Base-by-base conservation (phyloP, 2,888 invertebrate genomes). In the Cactoblastis cactorum region DNA sequence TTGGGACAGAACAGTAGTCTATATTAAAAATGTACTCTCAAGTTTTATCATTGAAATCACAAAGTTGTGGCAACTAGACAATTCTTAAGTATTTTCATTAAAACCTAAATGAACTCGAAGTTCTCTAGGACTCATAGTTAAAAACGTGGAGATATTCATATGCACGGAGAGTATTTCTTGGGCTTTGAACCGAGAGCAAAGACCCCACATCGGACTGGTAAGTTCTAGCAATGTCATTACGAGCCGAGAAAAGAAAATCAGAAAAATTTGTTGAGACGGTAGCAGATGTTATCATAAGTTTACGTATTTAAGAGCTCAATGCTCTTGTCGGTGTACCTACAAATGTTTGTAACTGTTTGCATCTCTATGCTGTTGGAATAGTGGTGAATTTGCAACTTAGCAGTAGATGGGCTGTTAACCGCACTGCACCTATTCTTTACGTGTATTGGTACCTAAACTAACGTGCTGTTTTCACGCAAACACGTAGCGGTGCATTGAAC, bases 231-330 rank as follows among this genome's bases (percentile, higher is more conserved):
- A 28, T 43, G 14, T 28, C 41, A 43, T 43, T 43, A 43, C 41
- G 28, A 19, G 24, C 14, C 22, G 6, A 6, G 6, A 5, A 12
- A n/a, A 4, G 22, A 5, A 12, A 14, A 17, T 6, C 8, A 43
- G 41, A 43, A 43, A 43, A 43, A 43, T 24, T 43, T 2, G 41
- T 43, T 14, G 19, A 38, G 38, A 38, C 38, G n/a, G 38, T 5
- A 18, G 19, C 38, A 38, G 19, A 38, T 38, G 38, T 4, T 17
- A 35, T 18, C 2, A 32, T 11, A 32, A 32, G 11, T 11, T 8
- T 32, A 5, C 32, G 3, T 32, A 32, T 22, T 22, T 22, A 22
- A 22, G 22, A 22, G 22, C 22, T 22, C 22, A 22, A 22, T 22
- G 22, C 22, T 22, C 22, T 22, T 22, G 22, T 22, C 22, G 22